Base-by-base conservation (phyloP, 2,113 vertebrate species). In the Peromyscus maniculatus region DNA sequence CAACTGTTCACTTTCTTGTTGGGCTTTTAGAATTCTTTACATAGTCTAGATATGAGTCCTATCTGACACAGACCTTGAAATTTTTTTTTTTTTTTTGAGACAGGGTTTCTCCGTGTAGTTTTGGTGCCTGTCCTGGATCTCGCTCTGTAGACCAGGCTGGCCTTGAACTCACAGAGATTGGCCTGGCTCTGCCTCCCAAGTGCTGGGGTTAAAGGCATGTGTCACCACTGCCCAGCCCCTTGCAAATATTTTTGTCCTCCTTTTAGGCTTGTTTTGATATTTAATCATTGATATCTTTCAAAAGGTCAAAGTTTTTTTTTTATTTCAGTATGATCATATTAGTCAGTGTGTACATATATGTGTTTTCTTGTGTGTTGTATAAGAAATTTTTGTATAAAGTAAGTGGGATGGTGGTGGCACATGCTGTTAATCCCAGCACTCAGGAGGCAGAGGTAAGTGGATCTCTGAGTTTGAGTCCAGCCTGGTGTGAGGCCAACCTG, bases 1-100 rank as follows among this genome's bases (percentile, higher is more conserved):
- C 10, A 89, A 39, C 46, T 82, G 28, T 26, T 92, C 86, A 13
- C 36, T 97, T 94, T 95, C 36, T 49, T 93, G 24, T 36, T 80
- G 66, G 62, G 17, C 59, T 77, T 89, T 82, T 67, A 66, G 17
- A 87, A 55, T 89, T 89, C 52, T 52, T 77, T 52, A 52, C 33
- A 82, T 39, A 82, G 28, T 87, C 28, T 80, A 17, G 16, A 55
- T 80, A 39, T 15, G 43, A 90, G 15, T 83, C 33, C 28, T 88
- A n/a, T 74, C 33, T 71, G 57, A 43, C 33, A 46, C 10, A 39
- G n/a, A 17, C 5, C 90, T 91, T 62, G 9, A 79, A 83, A 7
- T 49, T 49, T 49, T 49, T 49, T 46, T 46, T 46, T 46, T 6
- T 49, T 49, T 49, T 49, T 49, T 49, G 46, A 49, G 46, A 49